These are phyloP conservation scores for Xenopus borealis DNA, from an alignment of 2,113 vertebrate genomes.

Conservation along the genomic window DNA sequence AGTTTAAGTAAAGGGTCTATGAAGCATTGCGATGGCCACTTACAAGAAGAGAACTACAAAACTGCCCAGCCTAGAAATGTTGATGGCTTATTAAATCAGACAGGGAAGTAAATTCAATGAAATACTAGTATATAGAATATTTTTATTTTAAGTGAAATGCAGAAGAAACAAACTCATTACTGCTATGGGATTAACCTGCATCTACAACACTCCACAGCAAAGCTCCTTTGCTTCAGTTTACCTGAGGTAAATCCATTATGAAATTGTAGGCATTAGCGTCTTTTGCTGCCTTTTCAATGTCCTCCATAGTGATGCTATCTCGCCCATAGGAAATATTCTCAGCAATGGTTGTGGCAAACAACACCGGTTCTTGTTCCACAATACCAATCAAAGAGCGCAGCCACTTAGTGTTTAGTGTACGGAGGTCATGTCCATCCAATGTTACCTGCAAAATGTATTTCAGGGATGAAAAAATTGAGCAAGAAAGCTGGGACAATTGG, in stretches of 20 bases:
- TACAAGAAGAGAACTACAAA: too few species aligned
- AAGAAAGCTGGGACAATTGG: too few species aligned
- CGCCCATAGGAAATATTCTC: constrained; percentile 92
- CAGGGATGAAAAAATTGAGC: too few species aligned
- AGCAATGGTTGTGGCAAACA: constrained; percentile 91
- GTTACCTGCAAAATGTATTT: constrained; percentile 80
- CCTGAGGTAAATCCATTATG: constrained; percentile 92
- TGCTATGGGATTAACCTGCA: not conserved
- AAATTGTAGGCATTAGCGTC: constrained; percentile 94
- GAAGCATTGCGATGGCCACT: too few species aligned
- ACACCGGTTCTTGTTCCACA: constrained; percentile 90
- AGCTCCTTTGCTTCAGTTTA: constrained; percentile 52
- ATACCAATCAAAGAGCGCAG: constrained; percentile 89
- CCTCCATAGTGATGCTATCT: constrained; percentile 77
- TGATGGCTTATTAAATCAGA: too few species aligned
- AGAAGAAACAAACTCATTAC: too few species aligned
- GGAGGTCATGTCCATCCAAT: constrained; percentile 92
- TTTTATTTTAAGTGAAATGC: too few species aligned
- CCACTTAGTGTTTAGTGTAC: constrained; percentile 91
- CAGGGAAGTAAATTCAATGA: too few species aligned
- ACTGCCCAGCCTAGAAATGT: too few species aligned
- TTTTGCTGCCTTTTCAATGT: constrained; percentile 81
- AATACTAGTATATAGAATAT: too few species aligned
- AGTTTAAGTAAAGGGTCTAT: too few species aligned
- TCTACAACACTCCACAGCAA: not conserved